Base-by-base conservation (phyloP, 2,888 invertebrate species). In the Timandra comae region DNA sequence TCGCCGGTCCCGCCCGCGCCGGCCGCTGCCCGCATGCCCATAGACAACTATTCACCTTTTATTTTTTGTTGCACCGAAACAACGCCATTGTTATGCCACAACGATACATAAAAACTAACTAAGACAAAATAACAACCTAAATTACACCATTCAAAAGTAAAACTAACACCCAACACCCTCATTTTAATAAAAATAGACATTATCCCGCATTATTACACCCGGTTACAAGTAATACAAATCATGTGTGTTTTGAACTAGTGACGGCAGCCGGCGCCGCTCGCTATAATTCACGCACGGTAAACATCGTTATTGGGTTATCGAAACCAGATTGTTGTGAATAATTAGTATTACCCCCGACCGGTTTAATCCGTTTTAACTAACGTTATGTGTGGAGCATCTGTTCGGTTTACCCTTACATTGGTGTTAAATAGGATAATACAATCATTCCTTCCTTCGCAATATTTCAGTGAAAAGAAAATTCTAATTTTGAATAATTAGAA, bases 201-300 rank as follows among this genome's bases (percentile, higher is more conserved):
- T 42, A 41, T 49, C 46, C 48, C 43, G 41, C 16, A 42, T 49
- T 56, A 64, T 64, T 62, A 57, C 38, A 30, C 19, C 32, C 41
- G 43, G 55, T 66, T 61, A 64, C 45, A 46, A 44, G 31, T 26
- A 38, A 35, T 44, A 63, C 62, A 63, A 61, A 62, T 64, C 64
- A 63, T 51, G 48, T 29, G 16, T 11, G 11, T 3, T 3, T 9
- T 16, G 55, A 57, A 60, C 54, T 52, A 49, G 46, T 33, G 23
- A 12, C 35, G 12, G 33, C 48, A 36, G 42, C 38, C 43, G 45
- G 46, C 40, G 35, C 33, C 46, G 43, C 32, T 35, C 35, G 51
- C 46, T 35, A 52, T 56, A 60, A 54, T 47, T 56, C 61, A 53
- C 43, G 33, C 37, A 43, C 46, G 36, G 29, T 52, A 50, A 46